A percentile compares a stretch with the other conserved stretches of the same genome.
Conservation (phyloP, 2,888 invertebrate genomes). For the Drosophila recens region DNA sequence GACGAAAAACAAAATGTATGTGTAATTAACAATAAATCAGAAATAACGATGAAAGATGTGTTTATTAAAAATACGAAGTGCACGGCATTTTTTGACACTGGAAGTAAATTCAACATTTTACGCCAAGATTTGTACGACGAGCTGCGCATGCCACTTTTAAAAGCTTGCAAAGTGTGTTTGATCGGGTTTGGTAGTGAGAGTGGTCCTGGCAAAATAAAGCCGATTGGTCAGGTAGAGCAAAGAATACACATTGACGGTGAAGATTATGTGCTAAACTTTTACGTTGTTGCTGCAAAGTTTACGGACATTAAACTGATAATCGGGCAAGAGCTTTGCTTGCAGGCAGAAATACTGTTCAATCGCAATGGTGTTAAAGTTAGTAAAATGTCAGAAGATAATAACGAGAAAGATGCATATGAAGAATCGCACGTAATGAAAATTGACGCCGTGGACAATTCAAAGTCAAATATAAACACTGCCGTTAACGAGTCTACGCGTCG, state of each 20-base stretch:
- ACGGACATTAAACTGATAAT: constrained; percentile 12
- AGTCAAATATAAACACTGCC: constrained; percentile 1
- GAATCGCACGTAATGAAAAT: background rate
- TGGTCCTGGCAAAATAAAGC: constrained; percentile 6
- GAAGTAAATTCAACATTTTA: too few species aligned
- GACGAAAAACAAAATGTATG: background rate
- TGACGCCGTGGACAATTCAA: background rate
- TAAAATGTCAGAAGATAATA: background rate
- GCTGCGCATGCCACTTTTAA: too few species aligned
- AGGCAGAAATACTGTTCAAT: constrained; percentile 13
- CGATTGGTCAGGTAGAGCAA: background rate
- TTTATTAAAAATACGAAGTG: background rate
- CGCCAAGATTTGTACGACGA: too few species aligned
- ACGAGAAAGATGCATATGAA: background rate
- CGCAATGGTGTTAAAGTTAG: background rate
- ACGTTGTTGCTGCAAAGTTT: background rate
- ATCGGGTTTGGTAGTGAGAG: constrained; percentile 3
- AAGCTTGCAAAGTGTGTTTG: background rate
- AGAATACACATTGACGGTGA: background rate
- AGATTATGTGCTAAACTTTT: constrained; percentile 7
- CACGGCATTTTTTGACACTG: background rate
- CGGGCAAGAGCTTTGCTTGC: constrained; percentile 6
- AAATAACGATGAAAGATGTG: background rate
- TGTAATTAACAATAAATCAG: background rate
- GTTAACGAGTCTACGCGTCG: background rate